Base-by-base conservation (phyloP, 2,797 vertebrate genomes). In the Acipenser oxyrinchus region DNA sequence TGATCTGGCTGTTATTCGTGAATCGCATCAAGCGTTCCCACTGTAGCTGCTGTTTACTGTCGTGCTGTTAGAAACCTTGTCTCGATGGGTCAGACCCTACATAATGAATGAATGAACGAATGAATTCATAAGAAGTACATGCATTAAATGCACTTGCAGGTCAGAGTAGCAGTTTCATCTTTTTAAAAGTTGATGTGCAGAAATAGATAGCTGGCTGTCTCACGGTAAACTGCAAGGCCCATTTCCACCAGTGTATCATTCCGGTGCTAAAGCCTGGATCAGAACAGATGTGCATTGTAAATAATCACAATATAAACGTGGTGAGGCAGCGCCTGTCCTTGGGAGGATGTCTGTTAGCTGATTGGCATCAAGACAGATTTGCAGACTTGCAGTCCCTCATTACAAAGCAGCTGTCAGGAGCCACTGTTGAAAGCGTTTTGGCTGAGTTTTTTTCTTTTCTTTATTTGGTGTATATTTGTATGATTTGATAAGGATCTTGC, bases 101-200 rank as follows among this genome's bases (percentile, higher is more conserved):
- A 37, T 37, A 37, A 37, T 37, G 37, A 37, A 18, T 18, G 18
- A 18, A 18, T 18, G 18, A 18, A 5, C 5, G 37, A 37, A 37
- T 37, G 37, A 37, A 37, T 37, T 37, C 3, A 37, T 37, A 37
- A 37, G 3, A 37, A 37, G 5, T 37, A 37, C 37, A 37, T 37
- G 5, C 37, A 37, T 37, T 37, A 37, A 37, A 37, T n/a, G 55
- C 51, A 63, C 51, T 64, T 53, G 65, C 67, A 6, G 60, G 63
- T 61, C 55, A 66, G 66, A 60, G 60, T 62, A 64, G 64, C 65
- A 49, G 48, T 71, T 74, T 66, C 69, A 68, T 69, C 66, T 61
- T 7, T 60, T 71, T 65, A 66, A 72, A 64, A 68, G 62, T 59
- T 60, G 68, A 50, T 10, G 49, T 59, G 23, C 10, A 12, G 48